phyloP scores from a whole-genome alignment of 2,113 vertebrate genomes.

The Larimichthys polyactis region DNA sequence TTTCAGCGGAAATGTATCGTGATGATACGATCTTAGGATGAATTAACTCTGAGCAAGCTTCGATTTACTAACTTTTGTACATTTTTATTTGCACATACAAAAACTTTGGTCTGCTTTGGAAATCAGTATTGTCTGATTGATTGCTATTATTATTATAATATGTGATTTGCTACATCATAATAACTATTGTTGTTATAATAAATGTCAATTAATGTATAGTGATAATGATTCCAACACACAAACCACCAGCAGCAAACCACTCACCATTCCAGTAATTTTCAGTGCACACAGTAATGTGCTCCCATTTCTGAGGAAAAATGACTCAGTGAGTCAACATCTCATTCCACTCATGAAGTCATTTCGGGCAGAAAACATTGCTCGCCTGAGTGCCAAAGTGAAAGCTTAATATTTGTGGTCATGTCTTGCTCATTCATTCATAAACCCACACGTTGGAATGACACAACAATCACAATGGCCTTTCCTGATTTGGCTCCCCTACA shows the following conservation, averaged over 20 bases:
- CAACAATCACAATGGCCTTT: slow-evolving; percentile 26
- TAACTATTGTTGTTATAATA: too few species aligned
- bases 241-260: neutral
- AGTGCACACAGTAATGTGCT: neutral
- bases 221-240: neutral
- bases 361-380: slow-evolving; percentile 7
- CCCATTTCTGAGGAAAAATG: slow-evolving; percentile 14
- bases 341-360: slow-evolving; percentile 6
- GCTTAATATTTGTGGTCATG: slow-evolving; percentile 35
- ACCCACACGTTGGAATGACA: slow-evolving; percentile 16
- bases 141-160: too few species aligned
- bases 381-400: neutral
- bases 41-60: neutral
- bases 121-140: too few species aligned
- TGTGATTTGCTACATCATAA: too few species aligned
- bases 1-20: neutral
- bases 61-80: neutral
- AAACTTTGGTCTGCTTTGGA: neutral
- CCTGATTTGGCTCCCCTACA: slow-evolving; percentile 29
- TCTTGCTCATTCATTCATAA: slow-evolving; percentile 45
- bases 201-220: too few species aligned
- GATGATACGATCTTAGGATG: neutral
- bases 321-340: slow-evolving; percentile 14
- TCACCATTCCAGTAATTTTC: neutral
- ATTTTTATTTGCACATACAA: neutral